A percentile compares a stretch with the other conserved stretches of the same genome.
These are phyloP conservation scores for Callipepla squamata DNA, from an alignment of 2,113 vertebrate species.

Conservation along the genomic window DNA sequence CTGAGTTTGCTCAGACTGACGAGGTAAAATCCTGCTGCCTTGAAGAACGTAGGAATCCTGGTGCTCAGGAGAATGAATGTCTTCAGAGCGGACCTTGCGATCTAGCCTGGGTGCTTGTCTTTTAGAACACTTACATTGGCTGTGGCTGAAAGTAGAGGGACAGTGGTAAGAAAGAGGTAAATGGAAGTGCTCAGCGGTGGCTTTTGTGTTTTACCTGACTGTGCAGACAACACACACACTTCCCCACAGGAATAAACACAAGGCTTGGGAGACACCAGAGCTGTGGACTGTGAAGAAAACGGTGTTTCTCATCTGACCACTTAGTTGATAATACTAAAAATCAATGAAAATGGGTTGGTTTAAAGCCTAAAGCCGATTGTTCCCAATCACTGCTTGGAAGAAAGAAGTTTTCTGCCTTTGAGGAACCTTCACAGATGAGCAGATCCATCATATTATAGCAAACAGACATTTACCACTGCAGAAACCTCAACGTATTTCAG, in stretches of 20 bases:
- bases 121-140: neutral
- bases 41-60: neutral
- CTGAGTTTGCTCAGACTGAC: neutral
- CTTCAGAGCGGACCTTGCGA: neutral
- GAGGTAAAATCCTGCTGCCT: neutral
- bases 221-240: fast-evolving
- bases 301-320: neutral
- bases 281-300: neutral
- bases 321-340: neutral
- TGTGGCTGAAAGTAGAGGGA: neutral
- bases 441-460: neutral
- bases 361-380: fast-evolving
- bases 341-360: fast-evolving
- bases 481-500: neutral
- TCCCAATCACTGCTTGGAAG: neutral
- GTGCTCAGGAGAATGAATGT: fast-evolving
- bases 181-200: neutral
- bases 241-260: fast-evolving
- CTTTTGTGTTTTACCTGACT: neutral
- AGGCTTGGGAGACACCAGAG: neutral
- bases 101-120: neutral
- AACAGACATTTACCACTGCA: neutral
- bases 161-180: neutral
- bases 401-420: neutral
- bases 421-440: neutral